These are phyloP conservation scores for Cosmopolites sordidus DNA, from an alignment of 2,888 invertebrate genomes.

Conservation along the genomic window DNA sequence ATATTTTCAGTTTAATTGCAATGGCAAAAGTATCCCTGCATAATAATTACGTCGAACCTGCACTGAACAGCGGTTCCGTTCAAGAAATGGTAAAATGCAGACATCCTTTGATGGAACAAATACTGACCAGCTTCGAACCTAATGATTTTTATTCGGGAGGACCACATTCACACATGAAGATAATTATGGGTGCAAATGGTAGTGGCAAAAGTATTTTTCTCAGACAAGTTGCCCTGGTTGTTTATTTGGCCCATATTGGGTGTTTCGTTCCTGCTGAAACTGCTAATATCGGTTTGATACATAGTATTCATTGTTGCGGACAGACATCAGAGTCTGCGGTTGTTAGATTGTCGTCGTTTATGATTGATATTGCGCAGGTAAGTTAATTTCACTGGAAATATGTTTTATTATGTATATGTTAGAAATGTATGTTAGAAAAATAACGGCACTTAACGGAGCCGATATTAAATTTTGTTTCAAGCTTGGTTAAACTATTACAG, in stretches of 20 bases:
- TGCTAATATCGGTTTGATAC: constrained; percentile 67
- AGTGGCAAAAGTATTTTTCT: constrained; percentile 91
- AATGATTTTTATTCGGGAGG: constrained; percentile 65
- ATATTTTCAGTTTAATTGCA: constrained; percentile 42
- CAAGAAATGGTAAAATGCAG: constrained; percentile 51
- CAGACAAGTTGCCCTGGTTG: constrained; percentile 76
- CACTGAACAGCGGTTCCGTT: constrained; percentile 40
- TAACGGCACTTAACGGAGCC: too few relatives aligned
- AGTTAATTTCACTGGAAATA: too few relatives aligned
- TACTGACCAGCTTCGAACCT: constrained; percentile 64
- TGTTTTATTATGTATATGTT: too few relatives aligned
- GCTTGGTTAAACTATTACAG: too few relatives aligned
- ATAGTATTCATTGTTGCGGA: constrained; percentile 72
- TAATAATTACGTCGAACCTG: constrained; percentile 43
- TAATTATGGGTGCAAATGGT: constrained; percentile 82
- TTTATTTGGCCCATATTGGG: constrained; percentile 84
- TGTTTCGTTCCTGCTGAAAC: constrained; percentile 79
- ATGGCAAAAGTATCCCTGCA: constrained; percentile 45
- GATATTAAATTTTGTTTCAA: too few relatives aligned
- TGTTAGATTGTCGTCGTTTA: constrained; percentile 77
- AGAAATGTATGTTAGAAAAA: too few relatives aligned
- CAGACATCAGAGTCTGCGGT: constrained; percentile 74
- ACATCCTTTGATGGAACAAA: constrained; percentile 71
- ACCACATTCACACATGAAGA: constrained; percentile 59
- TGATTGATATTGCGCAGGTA: constrained; percentile 80